Percentiles rank a stretch among this genome's conserved stretches.
Conservation (phyloP, 2,888 invertebrate species). For the Entomobrya multifasciata region DNA sequence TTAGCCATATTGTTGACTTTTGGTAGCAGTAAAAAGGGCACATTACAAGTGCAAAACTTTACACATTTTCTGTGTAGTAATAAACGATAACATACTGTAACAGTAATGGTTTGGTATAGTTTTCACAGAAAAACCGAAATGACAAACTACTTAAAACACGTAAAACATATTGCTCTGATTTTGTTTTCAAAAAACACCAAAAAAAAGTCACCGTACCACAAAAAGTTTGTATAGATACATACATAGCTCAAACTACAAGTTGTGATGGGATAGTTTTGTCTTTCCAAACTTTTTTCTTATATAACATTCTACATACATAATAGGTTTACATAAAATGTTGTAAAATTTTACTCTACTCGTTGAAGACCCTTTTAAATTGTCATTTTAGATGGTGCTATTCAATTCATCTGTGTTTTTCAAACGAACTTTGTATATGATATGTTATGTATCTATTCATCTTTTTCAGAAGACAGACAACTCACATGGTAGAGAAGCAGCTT, state of each 20-base stretch:
- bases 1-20: constrained; percentile 37
- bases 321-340: too few relatives aligned
- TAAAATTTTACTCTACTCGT: constrained; percentile 29
- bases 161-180: constrained; percentile 1
- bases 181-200: not conserved
- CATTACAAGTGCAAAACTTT: constrained; percentile 55
- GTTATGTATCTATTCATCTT: constrained; percentile 59
- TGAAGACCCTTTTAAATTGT: constrained; percentile 54
- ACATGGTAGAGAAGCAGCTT: too few relatives aligned
- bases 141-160: constrained; percentile 44
- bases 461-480: constrained; percentile 21
- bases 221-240: too few relatives aligned
- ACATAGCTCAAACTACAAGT: too few relatives aligned
- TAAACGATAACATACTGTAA: too few relatives aligned
- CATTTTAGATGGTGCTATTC: constrained; percentile 38
- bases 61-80: constrained; percentile 45
- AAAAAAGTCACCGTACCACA: not conserved
- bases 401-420: constrained; percentile 36
- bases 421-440: constrained; percentile 28
- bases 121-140: too few relatives aligned
- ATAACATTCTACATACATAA: not conserved
- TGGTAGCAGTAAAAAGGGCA: constrained; percentile 12
- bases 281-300: constrained; percentile 30
- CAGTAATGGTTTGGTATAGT: too few relatives aligned
- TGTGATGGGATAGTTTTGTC: constrained; percentile 49